Evolutionary conservation across 2,888 invertebrate genomes (phyloP), one percentile per base, ranked within the genome.

Genomic region (Mongoloraphidia duomilia): DNA sequence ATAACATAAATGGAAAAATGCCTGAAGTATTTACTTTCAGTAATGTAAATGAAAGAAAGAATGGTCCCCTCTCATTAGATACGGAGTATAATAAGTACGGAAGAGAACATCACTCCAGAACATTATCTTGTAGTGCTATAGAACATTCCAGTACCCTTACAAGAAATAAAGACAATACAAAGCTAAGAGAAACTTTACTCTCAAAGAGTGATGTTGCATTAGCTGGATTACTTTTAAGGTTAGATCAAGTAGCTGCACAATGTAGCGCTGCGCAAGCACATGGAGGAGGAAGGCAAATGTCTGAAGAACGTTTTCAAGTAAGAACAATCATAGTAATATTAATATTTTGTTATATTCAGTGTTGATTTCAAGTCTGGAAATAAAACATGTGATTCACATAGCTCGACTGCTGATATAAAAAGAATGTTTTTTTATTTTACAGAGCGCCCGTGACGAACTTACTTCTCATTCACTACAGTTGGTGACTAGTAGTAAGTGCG

Each of bases 391-490:
- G 9, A 41, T 8, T 41, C 13, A 41, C 8, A 14, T 14, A 4
- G 26, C 9, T 26, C 33, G 17, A 26, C 26, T 17, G 8, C 33
- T 13, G n/a, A 10, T 38, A 1, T 38, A 11, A 38, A 12, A 8
- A 8, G n/a, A 38, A 11, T 12, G n/a, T 38, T 38, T 12, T 12
- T 33, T 34, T 26, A 34, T 44, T 49, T 61, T 62, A 4, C 63
- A 80, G 79, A 72, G 75, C 41, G 82, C 84, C 0, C 82, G 85
- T 63, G 85, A 86, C 58, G 82, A 84, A 63, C 68, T 91, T 53
- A 85, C 87, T 2, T 75, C 81, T 2, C 86, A 89, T 63, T 84
- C 88, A 0, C 75, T 89, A 53, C 79, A 84, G 39, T 75, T 91
- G 60, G 90, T 90, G 47, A 85, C 86, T 0, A 82, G 88, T 10